Evolutionary conservation across 2,888 invertebrate species (phyloP).

Genomic region (Griposia aprilina): DNA sequence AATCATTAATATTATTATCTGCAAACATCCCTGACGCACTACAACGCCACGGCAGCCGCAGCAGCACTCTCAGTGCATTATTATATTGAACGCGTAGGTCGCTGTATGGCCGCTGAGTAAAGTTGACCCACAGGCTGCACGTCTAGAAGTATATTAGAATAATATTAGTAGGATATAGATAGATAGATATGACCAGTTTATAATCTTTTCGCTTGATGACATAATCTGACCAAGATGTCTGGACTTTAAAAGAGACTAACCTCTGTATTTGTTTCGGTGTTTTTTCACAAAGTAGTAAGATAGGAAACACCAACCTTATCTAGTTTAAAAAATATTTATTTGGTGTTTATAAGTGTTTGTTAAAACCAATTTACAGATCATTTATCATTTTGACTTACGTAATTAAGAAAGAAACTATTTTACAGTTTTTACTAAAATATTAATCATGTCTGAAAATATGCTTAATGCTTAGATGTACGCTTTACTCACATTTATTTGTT

Average conservation of each 20-base stretch:
- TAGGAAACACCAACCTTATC: neutral
- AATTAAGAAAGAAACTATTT: neutral
- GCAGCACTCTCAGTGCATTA: too few species aligned
- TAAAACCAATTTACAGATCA: neutral
- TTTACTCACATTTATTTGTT: neutral
- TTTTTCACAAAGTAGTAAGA: neutral
- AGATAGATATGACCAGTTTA: neutral
- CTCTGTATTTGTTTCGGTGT: too few species aligned
- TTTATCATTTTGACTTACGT: neutral
- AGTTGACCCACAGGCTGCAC: too few species aligned
- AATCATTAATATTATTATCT: too few species aligned
- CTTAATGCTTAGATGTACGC: neutral
- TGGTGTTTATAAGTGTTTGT: neutral
- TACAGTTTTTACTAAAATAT: neutral
- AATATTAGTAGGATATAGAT: too few species aligned
- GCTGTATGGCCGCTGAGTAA: too few species aligned
- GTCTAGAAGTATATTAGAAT: too few species aligned
- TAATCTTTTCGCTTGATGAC: too few species aligned
- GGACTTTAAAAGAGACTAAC: neutral
- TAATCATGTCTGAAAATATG: neutral
- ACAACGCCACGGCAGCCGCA: too few species aligned
- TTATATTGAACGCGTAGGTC: too few species aligned
- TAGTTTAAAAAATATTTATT: neutral
- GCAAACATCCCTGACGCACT: too few species aligned
- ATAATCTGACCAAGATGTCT: neutral